Evolutionary conservation across 1,140 invertebrate species (phyloP), one percentile per base, ranked within the genome.

Genomic region (Zaprionus capensis): DNA sequence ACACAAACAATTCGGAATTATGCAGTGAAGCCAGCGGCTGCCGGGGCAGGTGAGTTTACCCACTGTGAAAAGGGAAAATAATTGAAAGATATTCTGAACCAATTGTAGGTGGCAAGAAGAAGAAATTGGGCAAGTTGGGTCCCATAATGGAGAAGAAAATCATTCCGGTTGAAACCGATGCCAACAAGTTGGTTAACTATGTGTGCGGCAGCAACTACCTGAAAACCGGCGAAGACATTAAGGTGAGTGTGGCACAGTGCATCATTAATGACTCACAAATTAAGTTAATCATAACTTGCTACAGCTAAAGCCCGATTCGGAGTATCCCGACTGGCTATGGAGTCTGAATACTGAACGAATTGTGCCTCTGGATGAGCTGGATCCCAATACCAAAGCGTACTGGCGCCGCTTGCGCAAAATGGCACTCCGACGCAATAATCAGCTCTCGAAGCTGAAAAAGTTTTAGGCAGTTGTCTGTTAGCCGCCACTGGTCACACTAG

Each of bases 251-350:
- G 15, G 6, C n/a, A n/a, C 7, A 9, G 7, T 26, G 2, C 17
- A 11, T 17, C 5, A 12, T 46, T 12, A 66, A 44, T 9, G 9
- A 1, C 2, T 22, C 1, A 67, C 17, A 28, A 6, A 3, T 34
- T 36, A 2, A 3, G 1, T 14, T 67, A 31, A 46, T 2, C 38
- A 15, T 9, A 4, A 0, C 55, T 0, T n/a, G 14, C 20, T 62
- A 5, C 78, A 95, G 94, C 71, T 99, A 12, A 97, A 96, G 92
- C 94, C 96, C 3, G 97, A 99, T 91, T 94, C 94, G 63, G 98
- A 98, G 91, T 99, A 99, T 93, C 98, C 98, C 0, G 97, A 97
- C 22, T 99, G 98, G 98, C 92, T 99, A 20, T 99, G 98, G 98
- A 94, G 81, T 0, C 84, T 99, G 14, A 93, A 95, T 68, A 95